Base-by-base conservation (phyloP, 2,797 vertebrate species). In the Hyperoplus lanceolatus region DNA sequence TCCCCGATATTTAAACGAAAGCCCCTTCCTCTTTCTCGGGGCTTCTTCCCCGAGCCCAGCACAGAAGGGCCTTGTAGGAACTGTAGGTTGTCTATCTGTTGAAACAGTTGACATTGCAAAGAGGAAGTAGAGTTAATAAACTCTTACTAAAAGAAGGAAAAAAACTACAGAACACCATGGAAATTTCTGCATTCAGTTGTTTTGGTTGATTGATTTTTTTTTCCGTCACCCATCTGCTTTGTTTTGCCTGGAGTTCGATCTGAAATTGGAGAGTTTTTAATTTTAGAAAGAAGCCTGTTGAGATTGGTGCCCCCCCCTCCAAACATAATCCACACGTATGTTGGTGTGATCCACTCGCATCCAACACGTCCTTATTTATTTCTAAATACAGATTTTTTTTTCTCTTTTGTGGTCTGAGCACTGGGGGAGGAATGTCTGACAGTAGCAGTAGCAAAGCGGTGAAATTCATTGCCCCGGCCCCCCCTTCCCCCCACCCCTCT, bases 391-490 rank as follows among this genome's bases (percentile, higher is more conserved):
- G 12, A 75, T 18, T 77, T 29, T 29, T 29, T 29, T 29, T 84
- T 62, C 62, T 79, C 48, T 82, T 66, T 82, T 75, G 64, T 86
- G 68, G 48, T 87, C 67, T 67, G 43, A 84, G 70, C 61, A 69
- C 70, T 4, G 3, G 3, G 29, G 66, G 43, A 86, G 80, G 64
- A 90, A 96, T 96, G 92, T 96, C 95, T 36, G 92, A 95, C 92
- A 94, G 82, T 63, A 88, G 89, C 68, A 87, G 58, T 82, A 82
- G 89, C 80, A 93, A 95, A 85, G 87, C 80, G 4, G 90, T 90
- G 78, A 93, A 87, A 84, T 94, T 94, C 78, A 90, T 95, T 68
- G 87, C 94, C 82, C 95, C 97, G 11, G 39, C 73, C 9, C 62
- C 87, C 1, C 87, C 88, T 0, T 90, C 92, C 21, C 94, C 96